Evolutionary conservation across 2,888 invertebrate genomes (phyloP).

Genomic region (Mythimna pallens): DNA sequence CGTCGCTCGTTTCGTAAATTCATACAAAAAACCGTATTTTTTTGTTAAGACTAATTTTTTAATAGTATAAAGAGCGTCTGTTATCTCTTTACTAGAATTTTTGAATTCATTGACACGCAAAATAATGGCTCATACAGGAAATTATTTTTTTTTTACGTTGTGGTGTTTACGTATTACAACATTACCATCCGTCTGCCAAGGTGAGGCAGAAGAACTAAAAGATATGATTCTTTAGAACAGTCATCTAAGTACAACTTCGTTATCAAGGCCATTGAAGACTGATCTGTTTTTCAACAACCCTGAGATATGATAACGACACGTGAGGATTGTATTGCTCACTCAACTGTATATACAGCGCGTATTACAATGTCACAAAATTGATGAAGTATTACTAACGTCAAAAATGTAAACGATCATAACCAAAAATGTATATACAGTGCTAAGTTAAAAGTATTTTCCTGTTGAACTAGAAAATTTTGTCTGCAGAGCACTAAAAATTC

Average conservation of each 20-base stretch:
- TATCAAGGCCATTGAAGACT: not conserved
- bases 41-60: constrained; percentile 28
- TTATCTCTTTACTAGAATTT: too few species aligned
- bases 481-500: constrained; percentile 21
- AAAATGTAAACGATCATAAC: not conserved
- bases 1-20: constrained; percentile 32
- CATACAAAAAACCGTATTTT: constrained; percentile 31
- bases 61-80: not conserved
- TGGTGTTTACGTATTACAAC: not conserved
- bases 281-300: not conserved
- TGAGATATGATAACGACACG: not conserved
- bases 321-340: constrained; percentile 19
- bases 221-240: not conserved
- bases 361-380: constrained; percentile 3
- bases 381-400: not conserved
- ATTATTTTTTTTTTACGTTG: too few species aligned
- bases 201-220: not conserved
- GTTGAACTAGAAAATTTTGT: constrained; percentile 15
- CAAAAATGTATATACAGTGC: not conserved
- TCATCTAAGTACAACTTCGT: not conserved
- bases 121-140: not conserved
- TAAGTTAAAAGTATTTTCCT: not conserved
- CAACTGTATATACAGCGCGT: constrained; percentile 1
- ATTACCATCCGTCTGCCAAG: not conserved
- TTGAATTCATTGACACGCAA: not conserved